Base-by-base conservation (phyloP, 1,140 invertebrate species). In the Hyposmocoma kahamanoa region DNA sequence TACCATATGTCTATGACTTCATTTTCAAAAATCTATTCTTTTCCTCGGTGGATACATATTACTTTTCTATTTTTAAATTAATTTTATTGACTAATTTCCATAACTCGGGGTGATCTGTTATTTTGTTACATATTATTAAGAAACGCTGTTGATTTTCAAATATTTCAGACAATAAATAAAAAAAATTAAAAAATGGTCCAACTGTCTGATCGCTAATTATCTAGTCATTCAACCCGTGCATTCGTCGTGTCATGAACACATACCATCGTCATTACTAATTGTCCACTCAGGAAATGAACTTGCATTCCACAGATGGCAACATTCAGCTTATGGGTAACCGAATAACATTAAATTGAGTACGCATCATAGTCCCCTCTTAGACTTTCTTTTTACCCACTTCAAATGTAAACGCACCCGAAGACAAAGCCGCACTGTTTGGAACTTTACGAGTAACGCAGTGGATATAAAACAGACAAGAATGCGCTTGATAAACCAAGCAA, bases 221-320 rank as follows among this genome's bases (percentile, higher is more conserved):
- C n/a, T n/a, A n/a, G n/a, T n/a, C n/a, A n/a, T n/a, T n/a, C 24
- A 5, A 26, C 5, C 24, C 11, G 24, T 26, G 10, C 32, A 36
- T n/a, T n/a, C n/a, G 32, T 6, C 32, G 18, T 36, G 32, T 36
- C 15, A 17, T 17, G 32, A 17, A 11, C 32, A 2, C n/a, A n/a
- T n/a, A 6, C 15, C 32, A 17, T 15, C 18, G 56, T 61, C 62
- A 62, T 68, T 55, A 55, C 53, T 78, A 73, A 75, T 82, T 76
- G 75, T 77, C 59, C 50, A 66, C 62, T 66, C 74, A 79, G 78
- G 78, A 82, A 77, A n/a, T n/a, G n/a, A n/a, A 62, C 61, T 50
- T 58, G 67, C 69, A 70, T 69, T 68, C 64, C 67, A 62, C 62
- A 68, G 71, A 67, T 79, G 71, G 61, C 61, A 51, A 47, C 54